Evolutionary conservation across 37 sponge, comb jelly and placozoan species (phyloP).

Genomic region (Spongilla lacustris): DNA sequence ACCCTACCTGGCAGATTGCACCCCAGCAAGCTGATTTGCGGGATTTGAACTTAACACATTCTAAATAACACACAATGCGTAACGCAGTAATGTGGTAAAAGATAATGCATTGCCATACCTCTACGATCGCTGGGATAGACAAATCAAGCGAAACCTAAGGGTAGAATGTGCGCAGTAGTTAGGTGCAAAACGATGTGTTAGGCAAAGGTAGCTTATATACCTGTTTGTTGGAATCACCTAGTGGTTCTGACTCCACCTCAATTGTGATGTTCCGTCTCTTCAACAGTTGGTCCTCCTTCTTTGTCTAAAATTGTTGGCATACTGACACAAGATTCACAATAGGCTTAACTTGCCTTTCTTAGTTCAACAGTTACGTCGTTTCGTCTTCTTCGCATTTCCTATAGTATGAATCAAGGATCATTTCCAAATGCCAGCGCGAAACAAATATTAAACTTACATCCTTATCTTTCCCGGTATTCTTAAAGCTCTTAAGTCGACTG

Average conservation of each 20-base stretch:
- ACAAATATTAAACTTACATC: constrained; percentile 29
- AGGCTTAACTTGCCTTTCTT: constrained; percentile 47
- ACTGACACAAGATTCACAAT: background rate
- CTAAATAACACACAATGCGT: background rate
- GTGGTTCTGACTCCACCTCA: constrained; percentile 51
- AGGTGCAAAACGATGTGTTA: too few relatives aligned
- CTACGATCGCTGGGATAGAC: constrained; percentile 36
- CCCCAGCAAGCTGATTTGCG: constrained; percentile 47
- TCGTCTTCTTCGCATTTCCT: constrained; percentile 88
- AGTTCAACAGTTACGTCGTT: constrained; percentile 81
- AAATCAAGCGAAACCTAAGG: constrained; percentile 38
- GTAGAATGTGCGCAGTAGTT: too few relatives aligned
- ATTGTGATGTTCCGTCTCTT: constrained; percentile 81
- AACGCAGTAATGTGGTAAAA: too few relatives aligned
- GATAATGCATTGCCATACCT: background rate
- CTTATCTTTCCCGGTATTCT: constrained; percentile 70
- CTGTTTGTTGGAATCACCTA: constrained; percentile 52
- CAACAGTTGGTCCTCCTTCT: constrained; percentile 84
- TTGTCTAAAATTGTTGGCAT: constrained; percentile 46
- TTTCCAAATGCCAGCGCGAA: background rate
- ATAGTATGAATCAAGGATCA: background rate
- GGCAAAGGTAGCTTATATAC: too few relatives aligned
- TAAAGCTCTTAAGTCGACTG: constrained; percentile 70
- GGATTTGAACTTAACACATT: constrained; percentile 55
- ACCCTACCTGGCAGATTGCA: constrained; percentile 64